Evolutionary conservation across 2,797 vertebrate genomes (phyloP).

Genomic region (Muscicapa comitata): DNA sequence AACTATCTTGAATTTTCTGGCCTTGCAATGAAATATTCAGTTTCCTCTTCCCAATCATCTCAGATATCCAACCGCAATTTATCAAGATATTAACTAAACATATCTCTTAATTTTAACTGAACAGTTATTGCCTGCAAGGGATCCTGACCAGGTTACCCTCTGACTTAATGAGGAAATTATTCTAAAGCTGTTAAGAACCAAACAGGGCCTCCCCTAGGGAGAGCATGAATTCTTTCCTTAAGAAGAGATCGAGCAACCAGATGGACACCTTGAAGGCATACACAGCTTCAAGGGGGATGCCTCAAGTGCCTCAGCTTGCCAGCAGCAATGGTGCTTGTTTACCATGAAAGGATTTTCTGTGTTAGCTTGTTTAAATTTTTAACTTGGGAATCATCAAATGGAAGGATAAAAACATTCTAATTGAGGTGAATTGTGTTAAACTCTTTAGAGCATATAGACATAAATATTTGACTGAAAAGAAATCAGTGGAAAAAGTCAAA

Average conservation of each 20-base stretch:
- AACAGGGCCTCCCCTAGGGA: slow-evolving; percentile 18
- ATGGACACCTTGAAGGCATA: slow-evolving; percentile 50
- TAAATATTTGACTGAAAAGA: slow-evolving; percentile 54
- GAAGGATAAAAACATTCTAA: slow-evolving; percentile 49
- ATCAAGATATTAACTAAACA: slow-evolving; percentile 64
- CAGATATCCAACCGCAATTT: not conserved
- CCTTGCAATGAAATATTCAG: not conserved
- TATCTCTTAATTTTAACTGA: slow-evolving; percentile 69
- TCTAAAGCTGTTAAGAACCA: slow-evolving; percentile 53
- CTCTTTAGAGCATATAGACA: slow-evolving; percentile 22
- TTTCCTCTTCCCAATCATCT: not conserved
- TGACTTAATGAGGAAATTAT: slow-evolving; percentile 65
- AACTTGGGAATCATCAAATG: slow-evolving; percentile 54
- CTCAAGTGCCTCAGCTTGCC: not conserved
- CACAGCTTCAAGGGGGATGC: slow-evolving; percentile 32
- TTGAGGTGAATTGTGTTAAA: slow-evolving; percentile 39
- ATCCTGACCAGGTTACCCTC: slow-evolving; percentile 60
- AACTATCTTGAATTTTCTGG: not conserved
- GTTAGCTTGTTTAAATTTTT: slow-evolving; percentile 64
- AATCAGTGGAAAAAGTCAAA: slow-evolving; percentile 9
- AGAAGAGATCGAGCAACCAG: slow-evolving; percentile 20
- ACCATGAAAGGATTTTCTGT: slow-evolving; percentile 25
- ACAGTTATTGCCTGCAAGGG: slow-evolving; percentile 23
- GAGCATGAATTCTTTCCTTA: slow-evolving; percentile 4
- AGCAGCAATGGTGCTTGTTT: slow-evolving; percentile 43